These are phyloP conservation scores for Ciconia nigra DNA, from an alignment of 2,797 vertebrate genomes.

Conservation along the genomic window DNA sequence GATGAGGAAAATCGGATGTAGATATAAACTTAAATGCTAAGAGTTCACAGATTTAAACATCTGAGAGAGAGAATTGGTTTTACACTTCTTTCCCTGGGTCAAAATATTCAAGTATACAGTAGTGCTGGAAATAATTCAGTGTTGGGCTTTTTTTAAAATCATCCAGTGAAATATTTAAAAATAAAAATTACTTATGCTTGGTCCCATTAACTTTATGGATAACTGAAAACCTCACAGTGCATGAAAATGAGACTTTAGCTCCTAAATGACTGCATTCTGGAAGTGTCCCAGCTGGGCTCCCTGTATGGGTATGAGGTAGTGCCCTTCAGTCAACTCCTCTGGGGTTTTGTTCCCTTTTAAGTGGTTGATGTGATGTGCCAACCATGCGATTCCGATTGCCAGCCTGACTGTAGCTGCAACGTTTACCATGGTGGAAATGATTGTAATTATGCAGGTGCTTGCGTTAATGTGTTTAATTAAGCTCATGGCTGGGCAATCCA, in stretches of 20 bases:
- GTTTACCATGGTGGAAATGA: neutral
- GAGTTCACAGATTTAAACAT: neutral
- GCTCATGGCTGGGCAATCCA: neutral
- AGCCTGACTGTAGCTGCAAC: neutral
- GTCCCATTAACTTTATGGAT: neutral
- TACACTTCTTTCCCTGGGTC: neutral
- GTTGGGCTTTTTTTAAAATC: neutral
- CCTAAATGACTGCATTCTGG: neutral
- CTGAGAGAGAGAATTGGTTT: neutral
- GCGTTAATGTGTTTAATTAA: neutral
- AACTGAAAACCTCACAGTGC: neutral
- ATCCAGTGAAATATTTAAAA: neutral
- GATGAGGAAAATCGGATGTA: neutral
- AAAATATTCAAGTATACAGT: accelerated
- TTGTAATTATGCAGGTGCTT: neutral
- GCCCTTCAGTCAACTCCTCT: neutral
- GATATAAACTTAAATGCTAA: neutral
- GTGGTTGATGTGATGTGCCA: neutral
- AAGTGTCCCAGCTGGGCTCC: neutral
- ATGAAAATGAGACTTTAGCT: neutral
- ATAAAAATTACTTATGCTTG: neutral
- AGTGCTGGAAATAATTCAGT: neutral
- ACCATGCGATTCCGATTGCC: neutral
- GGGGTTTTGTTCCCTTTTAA: neutral
- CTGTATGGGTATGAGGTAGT: neutral